These are phyloP conservation scores for Bucorvus abyssinicus DNA, from an alignment of 2,797 vertebrate species.

Conservation along the genomic window DNA sequence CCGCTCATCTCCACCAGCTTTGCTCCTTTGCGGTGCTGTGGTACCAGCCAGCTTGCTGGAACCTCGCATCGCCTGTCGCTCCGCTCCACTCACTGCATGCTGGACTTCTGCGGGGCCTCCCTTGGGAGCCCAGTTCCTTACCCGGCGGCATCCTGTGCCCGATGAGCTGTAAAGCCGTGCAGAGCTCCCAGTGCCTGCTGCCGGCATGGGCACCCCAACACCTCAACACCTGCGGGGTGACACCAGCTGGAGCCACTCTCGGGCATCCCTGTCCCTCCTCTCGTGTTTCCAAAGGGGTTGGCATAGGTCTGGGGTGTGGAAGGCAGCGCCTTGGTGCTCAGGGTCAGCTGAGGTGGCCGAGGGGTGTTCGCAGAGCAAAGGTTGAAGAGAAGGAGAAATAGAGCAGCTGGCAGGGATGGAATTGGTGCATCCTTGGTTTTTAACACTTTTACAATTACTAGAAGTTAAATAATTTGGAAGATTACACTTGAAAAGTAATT, in stretches of 20 bases:
- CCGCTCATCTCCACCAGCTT: not conserved
- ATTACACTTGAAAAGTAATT: not conserved
- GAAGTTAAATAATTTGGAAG: not conserved
- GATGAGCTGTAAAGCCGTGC: not conserved
- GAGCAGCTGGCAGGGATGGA: not conserved
- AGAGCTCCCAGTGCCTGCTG: not conserved
- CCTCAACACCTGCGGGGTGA: not conserved
- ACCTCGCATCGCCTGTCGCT: not conserved
- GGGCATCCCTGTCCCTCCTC: rapidly evolving
- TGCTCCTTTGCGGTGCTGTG: not conserved
- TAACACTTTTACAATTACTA: not conserved
- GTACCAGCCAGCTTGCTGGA: not conserved
- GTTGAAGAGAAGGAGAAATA: not conserved
- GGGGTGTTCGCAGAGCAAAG: not conserved
- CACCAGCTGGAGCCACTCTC: not conserved
- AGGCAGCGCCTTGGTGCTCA: not conserved
- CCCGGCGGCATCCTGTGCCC: not conserved
- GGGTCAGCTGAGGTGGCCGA: not conserved
- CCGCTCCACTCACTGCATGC: not conserved
- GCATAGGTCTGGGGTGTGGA: not conserved
- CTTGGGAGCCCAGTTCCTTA: not conserved
- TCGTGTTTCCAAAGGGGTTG: not conserved
- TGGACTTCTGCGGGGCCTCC: not conserved
- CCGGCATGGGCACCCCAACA: not conserved
- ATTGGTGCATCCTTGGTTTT: not conserved